These are phyloP conservation scores for Paratrypauchen microcephalus DNA, from an alignment of 2,797 vertebrate species.

Conservation along the genomic window DNA sequence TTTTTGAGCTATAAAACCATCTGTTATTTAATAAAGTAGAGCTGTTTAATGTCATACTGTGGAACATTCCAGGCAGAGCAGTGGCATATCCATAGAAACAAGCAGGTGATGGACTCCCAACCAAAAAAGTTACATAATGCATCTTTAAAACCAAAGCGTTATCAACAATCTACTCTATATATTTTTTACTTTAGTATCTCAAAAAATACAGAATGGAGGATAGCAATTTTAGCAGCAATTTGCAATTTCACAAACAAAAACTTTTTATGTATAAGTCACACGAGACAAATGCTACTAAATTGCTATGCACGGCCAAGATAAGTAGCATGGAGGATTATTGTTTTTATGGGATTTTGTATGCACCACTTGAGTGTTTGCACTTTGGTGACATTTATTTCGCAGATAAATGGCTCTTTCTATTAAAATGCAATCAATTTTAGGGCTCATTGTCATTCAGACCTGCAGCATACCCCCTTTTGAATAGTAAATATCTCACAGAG, in stretches of 20 bases:
- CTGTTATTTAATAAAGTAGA: too few relatives aligned
- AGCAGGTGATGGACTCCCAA: too few relatives aligned
- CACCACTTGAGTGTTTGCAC: neutral
- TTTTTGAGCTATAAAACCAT: too few relatives aligned
- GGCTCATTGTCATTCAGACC: constrained; percentile 41
- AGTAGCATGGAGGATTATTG: neutral
- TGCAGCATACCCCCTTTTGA: constrained; percentile 35
- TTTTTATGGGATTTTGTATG: neutral
- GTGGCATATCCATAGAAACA: too few relatives aligned
- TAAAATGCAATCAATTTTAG: constrained; percentile 44
- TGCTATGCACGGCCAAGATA: neutral
- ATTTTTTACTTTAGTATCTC: neutral
- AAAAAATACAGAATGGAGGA: neutral
- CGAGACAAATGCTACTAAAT: too few relatives aligned
- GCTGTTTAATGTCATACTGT: too few relatives aligned
- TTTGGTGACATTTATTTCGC: neutral
- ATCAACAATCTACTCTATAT: neutral
- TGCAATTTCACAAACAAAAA: too few relatives aligned
- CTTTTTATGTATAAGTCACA: too few relatives aligned
- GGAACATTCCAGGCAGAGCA: too few relatives aligned
- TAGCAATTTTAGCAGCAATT: neutral
- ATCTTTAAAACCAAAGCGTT: neutral
- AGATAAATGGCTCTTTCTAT: constrained; percentile 19
- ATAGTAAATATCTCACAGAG: constrained; percentile 38
- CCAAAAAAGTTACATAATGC: too few relatives aligned